Base-by-base conservation (phyloP, 2,113 vertebrate genomes). In the Sinocyclocheilus maitianheensis region DNA sequence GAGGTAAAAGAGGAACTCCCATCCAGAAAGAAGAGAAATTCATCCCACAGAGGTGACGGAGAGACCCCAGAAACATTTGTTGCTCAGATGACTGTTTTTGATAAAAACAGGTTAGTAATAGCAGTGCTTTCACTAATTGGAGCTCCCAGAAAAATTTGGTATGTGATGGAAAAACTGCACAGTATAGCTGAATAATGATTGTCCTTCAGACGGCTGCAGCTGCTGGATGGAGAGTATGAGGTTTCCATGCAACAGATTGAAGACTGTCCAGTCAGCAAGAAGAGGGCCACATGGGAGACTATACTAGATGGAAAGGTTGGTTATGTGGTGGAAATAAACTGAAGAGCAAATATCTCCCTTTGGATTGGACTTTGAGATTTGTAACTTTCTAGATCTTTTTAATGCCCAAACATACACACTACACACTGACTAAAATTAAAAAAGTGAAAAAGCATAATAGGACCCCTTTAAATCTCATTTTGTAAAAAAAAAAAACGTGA, bases 201-300 rank as follows among this genome's bases (percentile, higher is more conserved):
- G 3, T 46, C n/a, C 46, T 48, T 46, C 91, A 99, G 98, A 87
- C 97, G 98, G 75, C 94, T 99, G 93, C 98, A 99, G 84, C 95
- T 99, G 89, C 94, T 99, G 90, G 98, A 99, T 91, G 98, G 98
- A 55, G 98, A 99, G 89, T 99, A 99, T 75, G 98, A 99, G 94
- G 98, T 99, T 91, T 98, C 98, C 67, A 98, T 99, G 98, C 98
- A 99, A 91, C 97, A 98, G 90, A 97, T 99, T 96, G 97, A 99
- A 91, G 97, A 99, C 81, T 97, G 96, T 93, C 97, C 98, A 22
- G 95, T 98, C 87, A 98, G 96, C 94, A 99, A 99, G 94, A 99
- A 99, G 93, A 96, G 97, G 93, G 98, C 98, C 87, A 99, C 98
- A 0, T 99, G 98, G 98, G 98, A 99, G 93, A 99, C 98, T 0